Evolutionary conservation across 2,888 invertebrate genomes (phyloP).

Genomic region (Polyommatus iphigenia): DNA sequence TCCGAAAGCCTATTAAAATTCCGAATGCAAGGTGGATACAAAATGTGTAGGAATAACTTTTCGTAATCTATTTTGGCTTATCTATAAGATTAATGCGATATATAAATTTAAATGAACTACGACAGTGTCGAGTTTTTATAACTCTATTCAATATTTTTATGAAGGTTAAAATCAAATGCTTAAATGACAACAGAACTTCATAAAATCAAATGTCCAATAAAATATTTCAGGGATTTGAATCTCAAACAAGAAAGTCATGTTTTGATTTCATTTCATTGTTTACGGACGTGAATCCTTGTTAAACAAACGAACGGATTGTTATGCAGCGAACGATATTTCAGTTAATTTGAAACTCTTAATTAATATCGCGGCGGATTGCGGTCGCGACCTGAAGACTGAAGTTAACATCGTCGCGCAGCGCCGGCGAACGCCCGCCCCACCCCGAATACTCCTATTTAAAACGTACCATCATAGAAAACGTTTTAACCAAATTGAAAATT

Average conservation of each 20-base stretch:
- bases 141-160: too few relatives aligned
- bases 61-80: neutral
- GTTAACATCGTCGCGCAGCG: neutral
- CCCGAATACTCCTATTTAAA: neutral
- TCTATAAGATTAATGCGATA: neutral
- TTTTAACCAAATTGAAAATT: constrained; percentile 34
- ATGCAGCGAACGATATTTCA: neutral
- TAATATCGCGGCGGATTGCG: constrained; percentile 1
- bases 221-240: neutral
- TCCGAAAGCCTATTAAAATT: constrained; percentile 29
- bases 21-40: constrained; percentile 14
- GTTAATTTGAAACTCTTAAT: constrained; percentile 7
- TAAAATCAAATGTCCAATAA: neutral
- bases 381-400: neutral
- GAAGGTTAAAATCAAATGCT: neutral
- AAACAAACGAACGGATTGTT: neutral
- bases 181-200: too few relatives aligned
- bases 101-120: neutral
- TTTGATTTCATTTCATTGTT: constrained; percentile 9
- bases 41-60: neutral
- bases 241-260: neutral
- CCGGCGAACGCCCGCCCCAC: neutral
- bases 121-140: too few relatives aligned
- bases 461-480: constrained; percentile 2
- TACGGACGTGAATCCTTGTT: neutral